Evolutionary conservation across 2,113 vertebrate genomes (phyloP), one percentile per base, ranked within the genome.

Genomic region (Rhynchomys soricoides): DNA sequence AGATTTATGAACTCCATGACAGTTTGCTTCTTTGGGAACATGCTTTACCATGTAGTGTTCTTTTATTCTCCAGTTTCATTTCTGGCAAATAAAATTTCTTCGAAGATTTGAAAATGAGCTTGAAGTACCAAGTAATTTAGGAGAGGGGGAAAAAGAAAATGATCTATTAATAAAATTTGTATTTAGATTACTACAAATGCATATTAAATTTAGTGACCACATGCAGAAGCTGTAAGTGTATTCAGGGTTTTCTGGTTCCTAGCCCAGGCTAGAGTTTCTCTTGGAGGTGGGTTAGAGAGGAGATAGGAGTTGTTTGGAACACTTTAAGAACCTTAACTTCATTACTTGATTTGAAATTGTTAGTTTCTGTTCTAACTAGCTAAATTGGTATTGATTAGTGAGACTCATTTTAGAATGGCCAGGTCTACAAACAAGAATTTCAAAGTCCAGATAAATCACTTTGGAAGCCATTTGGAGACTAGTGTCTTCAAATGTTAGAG

Each of bases 61-160:
- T 96, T 86, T 15, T 52, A 91, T 90, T 96, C 16, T 94, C 40
- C 88, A 48, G 50, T 75, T 86, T n/a, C 62, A 21, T 82, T 94
- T 31, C 55, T 93, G 71, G 85, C 57, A 94, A 90, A 90, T 86
- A 78, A 86, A 94, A 89, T 86, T 83, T 85, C 92, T 85, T 86
- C 83, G 73, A 97, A 95, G 77, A 79, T 97, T 86, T 93, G 86
- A 62, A 93, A 96, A 93, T 92, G 31, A 95, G 64, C 71, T 89
- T 70, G 74, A 96, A 59, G 74, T 87, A 95, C 31, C 78, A 93
- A 92, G 50, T 95, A 94, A 94, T 87, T 95, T 11, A 83, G 94
- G 50, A 95, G 45, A 97, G 57, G 37, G 64, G 57, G 57, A 86
- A 68, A 73, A 68, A 93, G 77, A 37, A 96, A 89, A 83, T 22